phyloP scores from a whole-genome alignment of 1,140 invertebrate genomes.

The Aphaenogaster rudis region DNA sequence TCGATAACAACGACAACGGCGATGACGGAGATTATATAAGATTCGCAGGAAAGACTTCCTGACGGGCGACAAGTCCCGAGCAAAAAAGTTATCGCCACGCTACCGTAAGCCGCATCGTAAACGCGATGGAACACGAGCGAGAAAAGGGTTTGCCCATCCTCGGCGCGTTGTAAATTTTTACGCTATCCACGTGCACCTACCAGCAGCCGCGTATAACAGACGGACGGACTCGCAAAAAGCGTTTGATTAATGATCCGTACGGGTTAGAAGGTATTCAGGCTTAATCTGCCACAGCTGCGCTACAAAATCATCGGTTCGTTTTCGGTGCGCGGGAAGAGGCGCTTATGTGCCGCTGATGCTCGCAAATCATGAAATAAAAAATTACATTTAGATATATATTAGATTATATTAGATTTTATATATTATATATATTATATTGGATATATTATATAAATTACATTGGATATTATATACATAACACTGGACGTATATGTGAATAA shows the following conservation, averaged over 20 bases:
- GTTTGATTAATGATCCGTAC: conserved; percentile 60
- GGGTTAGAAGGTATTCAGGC: background rate
- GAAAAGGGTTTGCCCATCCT: background rate
- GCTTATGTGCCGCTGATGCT: background rate
- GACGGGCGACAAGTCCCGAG: conserved; percentile 9
- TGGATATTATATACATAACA: background rate
- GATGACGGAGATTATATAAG: conserved; percentile 17
- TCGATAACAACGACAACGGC: conserved; percentile 35
- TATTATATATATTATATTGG: too few species aligned
- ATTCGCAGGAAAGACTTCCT: conserved; percentile 13
- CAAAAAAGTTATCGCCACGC: conserved; percentile 32
- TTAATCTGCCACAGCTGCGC: conserved; percentile 39
- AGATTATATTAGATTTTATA: too few species aligned
- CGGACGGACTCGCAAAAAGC: conserved; percentile 44
- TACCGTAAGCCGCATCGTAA: background rate
- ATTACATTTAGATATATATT: background rate
- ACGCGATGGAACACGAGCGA: conserved; percentile 5
- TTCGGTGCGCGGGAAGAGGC: background rate
- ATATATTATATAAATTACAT: background rate
- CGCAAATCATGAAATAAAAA: background rate
- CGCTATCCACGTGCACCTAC: conserved; percentile 34
- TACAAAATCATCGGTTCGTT: conserved; percentile 25
- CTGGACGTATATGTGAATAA: background rate
- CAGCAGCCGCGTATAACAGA: conserved; percentile 40
- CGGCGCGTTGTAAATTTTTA: conserved; percentile 51